Percentiles rank a stretch among this genome's conserved stretches.
These are phyloP conservation scores for Catocala fraxini DNA, from an alignment of 2,888 invertebrate genomes.

Conservation along the genomic window DNA sequence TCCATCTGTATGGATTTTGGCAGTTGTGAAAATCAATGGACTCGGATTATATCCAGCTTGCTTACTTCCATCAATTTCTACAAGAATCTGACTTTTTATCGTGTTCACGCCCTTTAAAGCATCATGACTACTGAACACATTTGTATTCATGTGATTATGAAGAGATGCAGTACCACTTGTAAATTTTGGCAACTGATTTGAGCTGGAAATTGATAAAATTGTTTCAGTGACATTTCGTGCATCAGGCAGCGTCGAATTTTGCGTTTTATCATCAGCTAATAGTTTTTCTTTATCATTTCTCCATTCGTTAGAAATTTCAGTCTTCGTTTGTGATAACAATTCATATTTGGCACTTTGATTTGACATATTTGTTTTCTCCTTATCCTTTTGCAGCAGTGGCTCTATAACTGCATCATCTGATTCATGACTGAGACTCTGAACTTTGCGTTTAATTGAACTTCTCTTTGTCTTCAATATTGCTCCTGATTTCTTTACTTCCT, in stretches of 20 bases:
- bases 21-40: conserved; percentile 82
- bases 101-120: conserved; percentile 47
- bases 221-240: conserved; percentile 44
- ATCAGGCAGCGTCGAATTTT: conserved; percentile 35
- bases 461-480: conserved; percentile 81
- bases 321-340: conserved; percentile 73
- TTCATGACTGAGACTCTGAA: conserved; percentile 73
- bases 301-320: conserved; percentile 66
- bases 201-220: conserved; percentile 43
- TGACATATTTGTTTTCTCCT: conserved; percentile 61
- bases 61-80: conserved; percentile 72
- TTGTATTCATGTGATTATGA: conserved; percentile 76
- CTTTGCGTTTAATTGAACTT: conserved; percentile 76
- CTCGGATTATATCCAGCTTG: conserved; percentile 61
- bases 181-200: conserved; percentile 56
- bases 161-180: conserved; percentile 46
- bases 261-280: conserved; percentile 53
- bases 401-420: conserved; percentile 79
- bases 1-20: conserved; percentile 78
- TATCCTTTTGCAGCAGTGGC: conserved; percentile 77
- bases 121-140: conserved; percentile 64
- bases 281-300: conserved; percentile 60
- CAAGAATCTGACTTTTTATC: conserved; percentile 70
- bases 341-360: conserved; percentile 78
- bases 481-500: conserved; percentile 75